Evolutionary conservation across 2,797 vertebrate genomes (phyloP).

Genomic region (Sebastolobus alascanus): DNA sequence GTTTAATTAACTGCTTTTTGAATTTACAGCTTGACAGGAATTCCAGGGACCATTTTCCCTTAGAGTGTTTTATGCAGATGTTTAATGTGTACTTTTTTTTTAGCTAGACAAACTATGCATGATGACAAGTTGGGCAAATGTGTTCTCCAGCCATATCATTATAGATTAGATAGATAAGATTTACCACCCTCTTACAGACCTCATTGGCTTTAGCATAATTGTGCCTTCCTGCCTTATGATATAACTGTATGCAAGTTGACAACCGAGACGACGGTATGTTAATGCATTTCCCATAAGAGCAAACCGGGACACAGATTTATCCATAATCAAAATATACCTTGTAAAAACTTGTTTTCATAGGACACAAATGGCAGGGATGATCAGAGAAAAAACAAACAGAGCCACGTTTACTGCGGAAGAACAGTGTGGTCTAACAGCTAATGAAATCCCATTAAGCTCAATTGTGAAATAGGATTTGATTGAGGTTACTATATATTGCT

Average conservation of each 20-base stretch:
- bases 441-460: constrained; percentile 43
- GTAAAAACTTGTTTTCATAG: constrained; percentile 31
- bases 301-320: constrained; percentile 64
- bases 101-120: constrained; percentile 43
- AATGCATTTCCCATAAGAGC: constrained; percentile 53
- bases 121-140: constrained; percentile 57
- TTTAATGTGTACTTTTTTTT: constrained; percentile 36
- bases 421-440: constrained; percentile 12
- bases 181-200: constrained; percentile 65
- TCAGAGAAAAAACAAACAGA: constrained; percentile 28
- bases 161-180: constrained; percentile 71
- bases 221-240: constrained; percentile 60
- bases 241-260: constrained; percentile 68
- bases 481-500: constrained; percentile 28
- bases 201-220: constrained; percentile 69
- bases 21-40: constrained; percentile 51
- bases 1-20: constrained; percentile 52
- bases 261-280: constrained; percentile 57
- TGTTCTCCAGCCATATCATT: constrained; percentile 65
- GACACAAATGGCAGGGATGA: constrained; percentile 29
- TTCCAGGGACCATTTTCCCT: constrained; percentile 34
- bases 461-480: constrained; percentile 43
- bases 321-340: constrained; percentile 63
- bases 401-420: constrained; percentile 14
- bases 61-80: constrained; percentile 44